Evolutionary conservation across 2,888 invertebrate species (phyloP).

Genomic region (Cynaeus angustus): DNA sequence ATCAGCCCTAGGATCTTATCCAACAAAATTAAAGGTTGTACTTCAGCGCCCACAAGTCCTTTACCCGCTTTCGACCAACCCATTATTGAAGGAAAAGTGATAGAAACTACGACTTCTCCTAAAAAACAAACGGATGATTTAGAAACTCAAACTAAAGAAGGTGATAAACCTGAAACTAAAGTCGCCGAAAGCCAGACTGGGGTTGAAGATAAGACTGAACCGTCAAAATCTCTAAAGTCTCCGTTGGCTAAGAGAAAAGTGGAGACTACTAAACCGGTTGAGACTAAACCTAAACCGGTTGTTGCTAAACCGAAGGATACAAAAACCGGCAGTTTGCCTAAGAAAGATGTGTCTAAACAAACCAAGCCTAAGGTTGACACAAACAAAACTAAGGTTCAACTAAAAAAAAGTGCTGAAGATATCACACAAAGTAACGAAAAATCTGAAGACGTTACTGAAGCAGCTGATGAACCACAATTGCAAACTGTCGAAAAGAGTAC

Average conservation of each 20-base stretch:
- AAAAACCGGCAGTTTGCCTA: constrained; percentile 31
- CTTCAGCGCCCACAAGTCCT: constrained; percentile 70
- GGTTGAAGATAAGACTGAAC: constrained; percentile 7
- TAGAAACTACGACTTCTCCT: neutral
- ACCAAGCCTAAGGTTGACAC: constrained; percentile 46
- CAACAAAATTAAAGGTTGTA: constrained; percentile 57
- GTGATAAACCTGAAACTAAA: constrained; percentile 23
- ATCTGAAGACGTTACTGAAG: constrained; percentile 1
- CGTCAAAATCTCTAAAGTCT: constrained; percentile 18
- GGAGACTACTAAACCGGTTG: neutral
- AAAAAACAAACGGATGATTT: constrained; percentile 2
- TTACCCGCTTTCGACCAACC: constrained; percentile 69
- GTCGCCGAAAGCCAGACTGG: constrained; percentile 30
- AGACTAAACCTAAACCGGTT: constrained; percentile 22
- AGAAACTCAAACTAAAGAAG: constrained; percentile 17
- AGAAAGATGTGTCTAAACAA: constrained; percentile 50
- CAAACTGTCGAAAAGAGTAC: constrained; percentile 67
- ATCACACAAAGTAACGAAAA: neutral
- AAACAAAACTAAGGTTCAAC: constrained; percentile 20
- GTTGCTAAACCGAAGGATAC: constrained; percentile 7
- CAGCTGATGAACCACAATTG: constrained; percentile 66
- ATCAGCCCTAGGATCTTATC: constrained; percentile 77
- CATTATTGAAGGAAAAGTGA: constrained; percentile 55
- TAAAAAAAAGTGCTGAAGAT: constrained; percentile 60
- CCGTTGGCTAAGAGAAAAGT: constrained; percentile 25